Base-by-base conservation (phyloP, 2,888 invertebrate genomes). In the Eumerus sabulonum region DNA sequence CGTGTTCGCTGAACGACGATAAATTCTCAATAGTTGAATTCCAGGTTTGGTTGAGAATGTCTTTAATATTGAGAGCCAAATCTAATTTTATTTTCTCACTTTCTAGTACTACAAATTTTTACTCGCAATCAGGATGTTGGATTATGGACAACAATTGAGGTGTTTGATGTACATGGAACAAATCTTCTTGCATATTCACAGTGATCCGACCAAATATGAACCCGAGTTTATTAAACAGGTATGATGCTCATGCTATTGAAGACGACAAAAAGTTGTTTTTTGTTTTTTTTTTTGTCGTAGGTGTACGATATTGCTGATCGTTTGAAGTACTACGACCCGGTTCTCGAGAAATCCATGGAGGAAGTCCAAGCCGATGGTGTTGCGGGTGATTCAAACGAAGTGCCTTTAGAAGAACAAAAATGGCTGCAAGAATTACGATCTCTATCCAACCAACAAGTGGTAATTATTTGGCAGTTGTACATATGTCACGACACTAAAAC, bases 111-210 rank as follows among this genome's bases (percentile, higher is more conserved):
- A 95, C 90, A 98, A 98, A 91, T 93, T 94, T 86, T 87, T 97
- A 82, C 90, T 96, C 88, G 94, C 96, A 50, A 90, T 92, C 11
- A 92, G 95, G 81, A 91, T 98, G 85, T 90, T 93, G 5, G 95
- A 96, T 85, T 91, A 92, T 85, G 97, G 98, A 1, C 91, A 93
- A 83, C 90, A 93, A 84, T 93, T 94, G 87, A 95, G 95, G 87
- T 94, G 96, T 63, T 90, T 97, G 82, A 91, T 93, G 82, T 98
- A 98, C 90, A 92, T 93, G 85, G 97, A 98, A 90, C 93, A 93
- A 84, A 92, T 96, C 44, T 92, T 95, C 9, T 90, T 91, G 17
- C 92, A 93, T 70, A 91, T 96, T 45, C 90, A 92, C 7, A 90
- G 90, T 82, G 90, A 91, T 85, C 92, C 93, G 1, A 85, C 87